Percentiles rank a stretch among this genome's conserved stretches.
Evolutionary conservation across 2,888 invertebrate species (phyloP).

Genomic region (Sicus ferrugineus): DNA sequence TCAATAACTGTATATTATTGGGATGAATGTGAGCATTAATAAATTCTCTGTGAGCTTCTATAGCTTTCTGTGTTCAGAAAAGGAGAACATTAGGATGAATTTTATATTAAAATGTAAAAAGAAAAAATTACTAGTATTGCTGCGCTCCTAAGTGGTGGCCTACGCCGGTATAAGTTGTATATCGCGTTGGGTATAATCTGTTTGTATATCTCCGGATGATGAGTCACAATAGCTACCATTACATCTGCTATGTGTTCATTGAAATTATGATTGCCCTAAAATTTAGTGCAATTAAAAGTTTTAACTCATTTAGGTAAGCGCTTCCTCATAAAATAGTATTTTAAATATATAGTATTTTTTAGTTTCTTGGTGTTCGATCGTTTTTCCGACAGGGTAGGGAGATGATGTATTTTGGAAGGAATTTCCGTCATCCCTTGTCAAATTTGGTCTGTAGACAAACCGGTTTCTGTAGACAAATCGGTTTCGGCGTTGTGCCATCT

Average conservation of each 20-base stretch:
- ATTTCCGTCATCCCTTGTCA: no score
- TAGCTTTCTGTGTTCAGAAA: slow-evolving; percentile 30
- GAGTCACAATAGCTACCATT: slow-evolving; percentile 35
- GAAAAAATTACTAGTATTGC: slow-evolving; percentile 32
- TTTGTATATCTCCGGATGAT: slow-evolving; percentile 37
- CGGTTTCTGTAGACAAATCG: no score
- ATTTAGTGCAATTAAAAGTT: no score
- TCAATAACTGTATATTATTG: slow-evolving; percentile 35
- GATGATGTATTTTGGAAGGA: no score
- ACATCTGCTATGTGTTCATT: slow-evolving; percentile 35
- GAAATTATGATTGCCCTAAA: slow-evolving; percentile 35
- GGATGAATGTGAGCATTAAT: slow-evolving; percentile 36
- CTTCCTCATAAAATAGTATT: no score
- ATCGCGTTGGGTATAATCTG: slow-evolving; percentile 39
- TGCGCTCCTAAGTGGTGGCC: slow-evolving; percentile 28
- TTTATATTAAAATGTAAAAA: neutral
- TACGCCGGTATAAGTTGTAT: slow-evolving; percentile 40
- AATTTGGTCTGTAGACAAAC: no score
- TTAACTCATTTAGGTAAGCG: no score
- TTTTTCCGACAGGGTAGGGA: no score
- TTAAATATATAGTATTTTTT: no score
- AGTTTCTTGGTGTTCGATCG: no score
- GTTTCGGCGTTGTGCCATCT: no score
- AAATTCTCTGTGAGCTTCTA: slow-evolving; percentile 38
- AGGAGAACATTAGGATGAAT: neutral